Base-by-base conservation (phyloP, 2,113 vertebrate species). In the Laterallus jamaicensis region DNA sequence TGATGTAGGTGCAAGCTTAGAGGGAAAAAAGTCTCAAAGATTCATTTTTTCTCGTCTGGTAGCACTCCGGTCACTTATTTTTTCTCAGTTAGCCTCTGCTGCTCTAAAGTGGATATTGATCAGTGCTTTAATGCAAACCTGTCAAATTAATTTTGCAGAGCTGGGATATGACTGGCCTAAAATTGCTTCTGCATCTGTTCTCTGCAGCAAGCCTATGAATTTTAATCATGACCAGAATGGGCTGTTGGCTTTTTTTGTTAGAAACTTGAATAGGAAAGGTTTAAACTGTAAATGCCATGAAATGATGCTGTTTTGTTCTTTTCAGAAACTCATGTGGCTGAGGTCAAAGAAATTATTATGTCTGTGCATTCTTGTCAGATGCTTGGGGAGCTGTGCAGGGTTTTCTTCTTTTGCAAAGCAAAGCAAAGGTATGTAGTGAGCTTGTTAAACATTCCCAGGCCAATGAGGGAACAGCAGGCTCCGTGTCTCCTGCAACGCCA, bases 11-110 rank as follows among this genome's bases (percentile, higher is more conserved):
- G 98, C 97, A 98, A 99, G 99, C 99, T 99, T 98, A 98, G 98
- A 98, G 98, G 97, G 96, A 98, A 97, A 97, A 98, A 98, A 99
- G 98, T 98, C 98, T 98, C 98, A 98, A 98, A 99, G 99, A 99
- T 99, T 99, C 99, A 99, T 99, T 99, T 99, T 99, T 99, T 99
- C 99, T 99, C 98, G 98, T 99, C 98, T 99, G 98, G 97, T 98
- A 98, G 98, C 98, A 98, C 98, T 98, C 98, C 94, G 98, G 98
- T 98, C 99, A 98, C 99, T 99, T 99, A 99, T 99, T 99, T 99
- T 99, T 99, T 98, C 99, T 99, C 98, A 98, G 98, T 99, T 99
- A 99, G 99, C 99, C 99, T 99, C 99, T 99, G 98, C 98, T 93
- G 98, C 98, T 99, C 98, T 99, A 99, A 98, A 99, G 99, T 99